These are phyloP conservation scores for Octonoba sinensis DNA, from an alignment of 2,888 invertebrate species.

Conservation along the genomic window DNA sequence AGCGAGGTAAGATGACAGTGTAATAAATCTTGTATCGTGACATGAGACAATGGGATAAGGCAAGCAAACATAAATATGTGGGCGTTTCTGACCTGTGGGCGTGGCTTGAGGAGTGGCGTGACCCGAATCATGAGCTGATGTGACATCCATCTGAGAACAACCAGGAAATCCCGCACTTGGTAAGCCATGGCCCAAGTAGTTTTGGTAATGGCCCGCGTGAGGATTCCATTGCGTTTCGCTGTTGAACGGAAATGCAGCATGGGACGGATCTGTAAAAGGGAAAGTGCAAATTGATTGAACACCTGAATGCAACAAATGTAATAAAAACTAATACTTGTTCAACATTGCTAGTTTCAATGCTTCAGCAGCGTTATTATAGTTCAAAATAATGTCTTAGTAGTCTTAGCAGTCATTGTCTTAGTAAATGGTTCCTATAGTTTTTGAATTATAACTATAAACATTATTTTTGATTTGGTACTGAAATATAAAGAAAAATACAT, in stretches of 20 bases:
- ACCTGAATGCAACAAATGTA: neutral
- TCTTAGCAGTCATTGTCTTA: no score
- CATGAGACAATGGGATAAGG: slow-evolving; percentile 28
- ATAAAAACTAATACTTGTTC: no score
- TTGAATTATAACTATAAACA: no score
- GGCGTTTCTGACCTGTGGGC: slow-evolving; percentile 41
- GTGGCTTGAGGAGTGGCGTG: slow-evolving; percentile 61
- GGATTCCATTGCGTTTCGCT: slow-evolving; percentile 64
- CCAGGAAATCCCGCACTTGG: slow-evolving; percentile 61
- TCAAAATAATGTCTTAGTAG: no score
- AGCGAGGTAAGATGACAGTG: neutral
- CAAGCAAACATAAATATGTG: slow-evolving; percentile 19
- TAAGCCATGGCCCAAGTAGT: slow-evolving; percentile 64
- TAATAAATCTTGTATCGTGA: slow-evolving; percentile 47
- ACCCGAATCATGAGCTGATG: slow-evolving; percentile 54
- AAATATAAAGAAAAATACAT: no score
- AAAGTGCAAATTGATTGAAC: slow-evolving; percentile 1
- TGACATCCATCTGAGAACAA: slow-evolving; percentile 45
- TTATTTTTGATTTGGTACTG: no score
- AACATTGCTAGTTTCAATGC: no score
- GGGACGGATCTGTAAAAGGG: slow-evolving; percentile 64
- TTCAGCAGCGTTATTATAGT: no score
- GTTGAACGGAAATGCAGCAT: slow-evolving; percentile 61
- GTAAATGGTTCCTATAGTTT: no score
- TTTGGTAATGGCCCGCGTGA: slow-evolving; percentile 65